Conservation (phyloP, 2,888 invertebrate genomes). For the Scaptomyza reducta region DNA sequence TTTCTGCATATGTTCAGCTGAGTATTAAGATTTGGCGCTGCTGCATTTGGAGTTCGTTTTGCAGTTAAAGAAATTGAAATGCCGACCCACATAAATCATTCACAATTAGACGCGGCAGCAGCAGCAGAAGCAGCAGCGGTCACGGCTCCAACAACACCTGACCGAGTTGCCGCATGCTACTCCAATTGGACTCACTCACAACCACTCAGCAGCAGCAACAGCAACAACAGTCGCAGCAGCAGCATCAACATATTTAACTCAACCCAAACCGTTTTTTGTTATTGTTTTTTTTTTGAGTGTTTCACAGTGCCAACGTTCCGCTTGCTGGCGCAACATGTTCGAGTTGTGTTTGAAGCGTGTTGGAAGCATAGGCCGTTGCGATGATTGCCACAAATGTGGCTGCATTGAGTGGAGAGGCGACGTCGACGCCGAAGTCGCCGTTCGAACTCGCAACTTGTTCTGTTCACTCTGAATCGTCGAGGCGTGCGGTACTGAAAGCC, state of each 20-base stretch:
- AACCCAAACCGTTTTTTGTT: background rate
- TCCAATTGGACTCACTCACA: slow-evolving; percentile 35
- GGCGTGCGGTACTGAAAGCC: slow-evolving; percentile 63
- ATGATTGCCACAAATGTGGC: slow-evolving; percentile 6
- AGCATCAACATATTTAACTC: slow-evolving; percentile 7
- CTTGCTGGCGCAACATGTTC: slow-evolving; percentile 33
- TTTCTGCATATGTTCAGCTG: slow-evolving; percentile 15
- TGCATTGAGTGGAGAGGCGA: slow-evolving; percentile 46
- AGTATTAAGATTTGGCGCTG: slow-evolving; percentile 33
- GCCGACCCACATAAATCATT: slow-evolving; percentile 77
- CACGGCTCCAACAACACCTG: slow-evolving; percentile 70
- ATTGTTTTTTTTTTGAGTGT: slow-evolving; percentile 26
- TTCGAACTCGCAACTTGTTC: slow-evolving; percentile 63
- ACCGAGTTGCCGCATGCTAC: slow-evolving; percentile 56
- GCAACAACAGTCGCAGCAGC: slow-evolving; percentile 10
- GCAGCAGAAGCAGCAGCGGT: slow-evolving; percentile 44
- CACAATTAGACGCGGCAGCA: slow-evolving; percentile 71
- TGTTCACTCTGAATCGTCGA: slow-evolving; percentile 63
- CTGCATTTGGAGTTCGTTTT: slow-evolving; percentile 53
- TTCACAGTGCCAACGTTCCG: slow-evolving; percentile 37
- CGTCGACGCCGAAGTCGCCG: slow-evolving; percentile 43
- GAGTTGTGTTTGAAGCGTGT: slow-evolving; percentile 18
- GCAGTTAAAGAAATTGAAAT: slow-evolving; percentile 44
- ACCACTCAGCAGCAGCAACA: slow-evolving; percentile 7
- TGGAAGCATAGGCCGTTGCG: slow-evolving; percentile 4